Evolutionary conservation across 2,797 vertebrate species (phyloP).

Genomic region (Pelobates cultripes): DNA sequence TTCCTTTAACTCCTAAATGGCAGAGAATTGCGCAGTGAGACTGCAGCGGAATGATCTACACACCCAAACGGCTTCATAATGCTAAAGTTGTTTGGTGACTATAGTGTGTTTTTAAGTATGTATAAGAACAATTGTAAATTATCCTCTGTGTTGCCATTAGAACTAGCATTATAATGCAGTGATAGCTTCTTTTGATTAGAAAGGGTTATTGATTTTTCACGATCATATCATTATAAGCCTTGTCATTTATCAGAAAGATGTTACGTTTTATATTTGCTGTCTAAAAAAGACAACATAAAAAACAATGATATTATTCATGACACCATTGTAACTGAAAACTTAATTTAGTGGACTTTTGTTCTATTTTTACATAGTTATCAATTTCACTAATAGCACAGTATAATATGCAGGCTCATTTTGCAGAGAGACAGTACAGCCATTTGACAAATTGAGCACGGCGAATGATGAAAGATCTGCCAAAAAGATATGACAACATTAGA

Average conservation of each 20-base stretch:
- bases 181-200: not conserved
- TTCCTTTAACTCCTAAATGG: too few species aligned
- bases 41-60: too few species aligned
- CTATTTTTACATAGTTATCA: slow-evolving; percentile 56
- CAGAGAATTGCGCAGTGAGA: too few species aligned
- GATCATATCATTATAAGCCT: not conserved
- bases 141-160: not conserved
- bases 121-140: too few species aligned
- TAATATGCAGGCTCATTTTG: slow-evolving; percentile 54
- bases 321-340: slow-evolving; percentile 25
- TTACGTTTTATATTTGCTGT: slow-evolving; percentile 8
- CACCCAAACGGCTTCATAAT: too few species aligned
- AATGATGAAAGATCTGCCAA: slow-evolving; percentile 54
- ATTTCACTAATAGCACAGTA: slow-evolving; percentile 51
- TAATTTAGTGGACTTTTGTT: slow-evolving; percentile 39
- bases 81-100: too few species aligned
- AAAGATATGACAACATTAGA: slow-evolving; percentile 48
- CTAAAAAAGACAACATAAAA: slow-evolving; percentile 12
- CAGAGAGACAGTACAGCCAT: slow-evolving; percentile 52
- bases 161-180: not conserved
- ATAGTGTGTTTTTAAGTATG: too few species aligned
- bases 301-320: slow-evolving; percentile 6
- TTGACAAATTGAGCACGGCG: slow-evolving; percentile 55
- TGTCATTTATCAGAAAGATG: not conserved
- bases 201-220: not conserved